Evolutionary conservation across 2,888 invertebrate species (phyloP).

Genomic region (Xestia xanthographa): DNA sequence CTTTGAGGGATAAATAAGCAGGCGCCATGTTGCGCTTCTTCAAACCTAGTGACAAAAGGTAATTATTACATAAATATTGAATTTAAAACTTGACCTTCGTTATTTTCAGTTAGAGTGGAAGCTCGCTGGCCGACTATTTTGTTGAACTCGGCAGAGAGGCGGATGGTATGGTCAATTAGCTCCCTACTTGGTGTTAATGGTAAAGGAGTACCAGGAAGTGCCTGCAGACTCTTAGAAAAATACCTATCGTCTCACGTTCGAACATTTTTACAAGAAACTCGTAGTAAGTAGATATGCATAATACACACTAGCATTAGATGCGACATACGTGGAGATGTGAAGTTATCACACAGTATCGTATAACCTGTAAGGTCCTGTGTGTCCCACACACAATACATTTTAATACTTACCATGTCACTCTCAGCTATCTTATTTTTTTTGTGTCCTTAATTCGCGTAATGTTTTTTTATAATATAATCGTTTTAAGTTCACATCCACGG

Average conservation of each 20-base stretch:
- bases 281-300: slow-evolving; percentile 50
- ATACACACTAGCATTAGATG: neutral
- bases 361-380: neutral
- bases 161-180: slow-evolving; percentile 72
- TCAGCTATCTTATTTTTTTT: too few relatives aligned
- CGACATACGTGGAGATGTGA: neutral
- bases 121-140: slow-evolving; percentile 60
- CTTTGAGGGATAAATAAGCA: neutral
- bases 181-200: slow-evolving; percentile 62
- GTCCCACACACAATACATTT: too few relatives aligned
- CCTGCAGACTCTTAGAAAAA: slow-evolving; percentile 77
- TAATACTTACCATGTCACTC: too few relatives aligned
- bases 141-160: slow-evolving; percentile 65
- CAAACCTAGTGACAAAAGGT: neutral
- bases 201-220: slow-evolving; percentile 75
- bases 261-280: slow-evolving; percentile 29
- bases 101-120: slow-evolving; percentile 51
- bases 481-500: too few relatives aligned
- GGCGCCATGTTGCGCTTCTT: neutral
- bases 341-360: neutral
- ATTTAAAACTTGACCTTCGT: neutral
- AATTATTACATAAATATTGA: neutral
- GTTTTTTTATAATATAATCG: too few relatives aligned
- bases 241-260: slow-evolving; percentile 66
- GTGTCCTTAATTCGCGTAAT: too few relatives aligned